phyloP scores from a whole-genome alignment of 2,113 vertebrate genomes.

The Oryzias javanicus region DNA sequence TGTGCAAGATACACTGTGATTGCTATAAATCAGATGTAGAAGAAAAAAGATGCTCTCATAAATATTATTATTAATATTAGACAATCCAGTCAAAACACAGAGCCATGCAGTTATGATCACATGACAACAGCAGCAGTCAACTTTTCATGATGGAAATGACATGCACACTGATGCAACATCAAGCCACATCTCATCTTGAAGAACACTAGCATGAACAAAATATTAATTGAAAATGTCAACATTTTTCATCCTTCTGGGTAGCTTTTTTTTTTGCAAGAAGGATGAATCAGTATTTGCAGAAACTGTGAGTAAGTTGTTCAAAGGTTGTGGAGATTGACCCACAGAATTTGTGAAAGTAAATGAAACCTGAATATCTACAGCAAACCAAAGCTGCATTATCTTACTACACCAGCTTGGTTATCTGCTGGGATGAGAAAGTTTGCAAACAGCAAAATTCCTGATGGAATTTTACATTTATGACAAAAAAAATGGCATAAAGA shows the following conservation, averaged over 20 bases:
- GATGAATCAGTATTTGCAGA: background rate
- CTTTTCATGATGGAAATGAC: no score
- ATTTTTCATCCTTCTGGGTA: no score
- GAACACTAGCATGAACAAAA: no score
- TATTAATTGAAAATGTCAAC: no score
- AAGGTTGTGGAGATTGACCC: background rate
- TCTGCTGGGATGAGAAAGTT: background rate
- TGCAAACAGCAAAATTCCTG: no score
- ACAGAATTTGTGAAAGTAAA: background rate
- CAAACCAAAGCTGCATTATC: background rate
- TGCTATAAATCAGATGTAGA: background rate
- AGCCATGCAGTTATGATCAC: constrained; percentile 54
- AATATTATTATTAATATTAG: background rate
- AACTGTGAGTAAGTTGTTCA: background rate
- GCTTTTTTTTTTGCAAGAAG: background rate
- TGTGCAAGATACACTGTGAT: no score
- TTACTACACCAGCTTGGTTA: background rate
- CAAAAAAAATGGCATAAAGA: no score
- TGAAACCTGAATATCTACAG: background rate
- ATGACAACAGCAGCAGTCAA: constrained; percentile 13
- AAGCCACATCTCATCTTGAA: background rate
- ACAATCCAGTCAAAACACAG: constrained; percentile 17
- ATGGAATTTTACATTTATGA: no score
- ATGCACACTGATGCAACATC: constrained; percentile 6
- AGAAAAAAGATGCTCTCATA: no score